Base-by-base conservation (phyloP, 53 echinoderm and acorn worm genomes). In the Apostichopus leukothele region DNA sequence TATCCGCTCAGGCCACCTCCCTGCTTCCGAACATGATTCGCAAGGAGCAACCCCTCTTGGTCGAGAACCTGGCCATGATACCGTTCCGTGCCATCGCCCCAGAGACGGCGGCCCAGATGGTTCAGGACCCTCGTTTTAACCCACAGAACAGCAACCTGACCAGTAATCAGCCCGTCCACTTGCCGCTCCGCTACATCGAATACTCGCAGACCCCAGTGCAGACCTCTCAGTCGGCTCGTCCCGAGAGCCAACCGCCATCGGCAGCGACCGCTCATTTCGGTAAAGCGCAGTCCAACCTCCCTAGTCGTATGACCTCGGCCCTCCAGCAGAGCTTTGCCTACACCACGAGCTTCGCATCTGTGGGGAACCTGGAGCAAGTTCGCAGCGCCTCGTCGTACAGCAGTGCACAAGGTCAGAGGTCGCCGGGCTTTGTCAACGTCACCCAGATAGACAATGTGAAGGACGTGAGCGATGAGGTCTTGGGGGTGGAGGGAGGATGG, bases 91-190 rank as follows among this genome's bases (percentile, higher is more conserved):
- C 85, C 4, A 23, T 85, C 50, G 50, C 26, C 18, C 85, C 85
- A 50, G 85, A 85, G 50, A 85, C 85, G 10, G 66, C 85, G 21
- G 85, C 85, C 5, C 85, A 85, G 85, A 85, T 85, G 85, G 85
- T 85, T 2, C 85, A 85, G 50, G 67, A 85, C 66, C 68, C 63
- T 63, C 85, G 85, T 50, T 60, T 85, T 27, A 85, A 85, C n/a
- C 85, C 60, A 25, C 85, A 26, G 5, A 50, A 67, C 25, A 67
- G 22, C 13, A 85, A 85, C 67, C 61, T 85, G 14, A 18, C 63
- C 10, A 39, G 59, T 18, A 85, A 85, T 16, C 71, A 85, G 23
- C 85, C 85, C 67, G 85, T 85, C 66, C 85, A 85, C 67, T 85
- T 85, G 27, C 85, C 85, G 23, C 67, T 67, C 63, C 57, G 85